phyloP scores from a whole-genome alignment of 2,113 vertebrate genomes.

The Egretta garzetta region DNA sequence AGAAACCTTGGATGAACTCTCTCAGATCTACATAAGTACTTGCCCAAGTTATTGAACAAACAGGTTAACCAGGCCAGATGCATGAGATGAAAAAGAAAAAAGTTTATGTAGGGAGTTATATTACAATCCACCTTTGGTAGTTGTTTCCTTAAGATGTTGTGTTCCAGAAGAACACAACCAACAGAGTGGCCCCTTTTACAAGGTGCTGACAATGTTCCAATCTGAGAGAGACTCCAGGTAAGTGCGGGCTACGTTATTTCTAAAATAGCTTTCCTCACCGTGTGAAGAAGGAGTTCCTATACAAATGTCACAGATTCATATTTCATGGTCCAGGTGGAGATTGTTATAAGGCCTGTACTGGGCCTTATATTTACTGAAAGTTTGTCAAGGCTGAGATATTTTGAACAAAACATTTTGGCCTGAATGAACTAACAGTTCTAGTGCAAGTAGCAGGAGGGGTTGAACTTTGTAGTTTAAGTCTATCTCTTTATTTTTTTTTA shows the following conservation, averaged over 20 bases:
- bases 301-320: not conserved
- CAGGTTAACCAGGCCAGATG: not conserved
- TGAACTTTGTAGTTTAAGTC: not conserved
- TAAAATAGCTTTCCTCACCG: not conserved
- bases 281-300: accelerated
- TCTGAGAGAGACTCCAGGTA: not conserved
- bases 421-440: not conserved
- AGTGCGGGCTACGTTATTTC: not conserved
- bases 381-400: not conserved
- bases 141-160: not conserved
- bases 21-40: not conserved
- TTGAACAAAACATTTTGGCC: not conserved
- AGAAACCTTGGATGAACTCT: not conserved
- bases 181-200: accelerated
- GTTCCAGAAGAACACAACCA: not conserved
- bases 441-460: not conserved
- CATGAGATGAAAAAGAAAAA: not conserved
- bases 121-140: not conserved
- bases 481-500: not conserved
- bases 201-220: not conserved
- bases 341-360: not conserved
- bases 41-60: accelerated
- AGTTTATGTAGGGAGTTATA: not conserved
- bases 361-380: not conserved
- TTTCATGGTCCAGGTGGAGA: not conserved